phyloP scores from a whole-genome alignment of 1,140 invertebrate species.

The Fopius arisanus region DNA sequence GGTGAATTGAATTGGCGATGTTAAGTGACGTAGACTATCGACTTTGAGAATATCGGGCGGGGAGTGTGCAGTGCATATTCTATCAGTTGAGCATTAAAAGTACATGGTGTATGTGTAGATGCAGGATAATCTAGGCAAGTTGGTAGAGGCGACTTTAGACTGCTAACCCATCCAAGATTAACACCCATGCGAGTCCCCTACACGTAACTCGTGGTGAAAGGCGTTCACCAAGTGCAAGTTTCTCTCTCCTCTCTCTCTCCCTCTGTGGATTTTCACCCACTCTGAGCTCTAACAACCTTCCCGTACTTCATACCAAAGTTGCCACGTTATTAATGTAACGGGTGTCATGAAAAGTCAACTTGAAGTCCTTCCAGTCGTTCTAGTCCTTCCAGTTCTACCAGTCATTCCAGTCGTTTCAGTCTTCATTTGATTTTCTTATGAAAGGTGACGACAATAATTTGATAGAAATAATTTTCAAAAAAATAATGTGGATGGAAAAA shows the following conservation, averaged over 20 bases:
- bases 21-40: too few relatives aligned
- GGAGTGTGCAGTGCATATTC: not conserved
- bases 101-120: conserved; percentile 66
- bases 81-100: conserved; percentile 47
- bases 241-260: not conserved
- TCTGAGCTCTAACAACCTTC: conserved; percentile 22
- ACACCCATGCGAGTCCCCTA: conserved; percentile 53
- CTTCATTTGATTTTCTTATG: not conserved
- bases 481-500: not conserved
- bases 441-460: not conserved
- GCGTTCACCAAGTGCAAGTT: not conserved
- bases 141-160: conserved; percentile 56
- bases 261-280: not conserved
- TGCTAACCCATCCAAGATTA: conserved; percentile 63
- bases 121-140: conserved; percentile 64
- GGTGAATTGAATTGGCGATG: too few relatives aligned
- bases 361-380: too few relatives aligned
- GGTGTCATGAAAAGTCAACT: not conserved
- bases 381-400: not conserved
- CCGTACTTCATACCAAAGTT: conserved; percentile 14
- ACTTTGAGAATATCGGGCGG: too few relatives aligned
- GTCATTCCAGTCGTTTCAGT: not conserved
- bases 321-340: conserved; percentile 11
- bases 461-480: not conserved
- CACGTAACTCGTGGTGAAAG: conserved; percentile 54